Conservation (phyloP, 2,113 vertebrate species). For the Dicrurus megarhynchus region DNA sequence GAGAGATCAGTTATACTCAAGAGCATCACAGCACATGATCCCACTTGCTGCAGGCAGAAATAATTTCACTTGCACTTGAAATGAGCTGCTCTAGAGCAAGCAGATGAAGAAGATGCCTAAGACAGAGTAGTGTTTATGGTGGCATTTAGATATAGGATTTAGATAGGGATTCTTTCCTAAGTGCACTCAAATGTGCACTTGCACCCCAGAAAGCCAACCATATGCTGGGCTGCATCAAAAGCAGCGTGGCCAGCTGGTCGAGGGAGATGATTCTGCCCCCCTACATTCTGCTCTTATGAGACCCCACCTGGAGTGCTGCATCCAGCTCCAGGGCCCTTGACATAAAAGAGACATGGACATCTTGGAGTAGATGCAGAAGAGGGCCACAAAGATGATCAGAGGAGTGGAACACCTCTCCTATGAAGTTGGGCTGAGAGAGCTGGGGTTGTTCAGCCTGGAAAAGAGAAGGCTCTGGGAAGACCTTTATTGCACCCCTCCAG, state of each 20-base stretch:
- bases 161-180: neutral
- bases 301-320: neutral
- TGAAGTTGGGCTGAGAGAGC: neutral
- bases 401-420: neutral
- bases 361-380: neutral
- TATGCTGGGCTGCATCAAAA: neutral
- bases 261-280: neutral
- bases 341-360: neutral
- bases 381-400: neutral
- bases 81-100: neutral
- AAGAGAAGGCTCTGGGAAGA: neutral
- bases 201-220: neutral
- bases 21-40: neutral
- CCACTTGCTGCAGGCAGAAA: neutral
- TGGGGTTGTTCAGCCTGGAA: neutral
- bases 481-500: neutral
- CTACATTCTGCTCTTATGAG: neutral
- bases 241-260: accelerated
- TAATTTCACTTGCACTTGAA: neutral
- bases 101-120: neutral
- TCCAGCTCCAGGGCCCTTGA: neutral
- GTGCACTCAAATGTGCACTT: neutral
- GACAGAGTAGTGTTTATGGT: neutral
- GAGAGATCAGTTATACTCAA: neutral
- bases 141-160: neutral